Conservation (phyloP, 1,140 invertebrate genomes). For the Capitella teleta region DNA sequence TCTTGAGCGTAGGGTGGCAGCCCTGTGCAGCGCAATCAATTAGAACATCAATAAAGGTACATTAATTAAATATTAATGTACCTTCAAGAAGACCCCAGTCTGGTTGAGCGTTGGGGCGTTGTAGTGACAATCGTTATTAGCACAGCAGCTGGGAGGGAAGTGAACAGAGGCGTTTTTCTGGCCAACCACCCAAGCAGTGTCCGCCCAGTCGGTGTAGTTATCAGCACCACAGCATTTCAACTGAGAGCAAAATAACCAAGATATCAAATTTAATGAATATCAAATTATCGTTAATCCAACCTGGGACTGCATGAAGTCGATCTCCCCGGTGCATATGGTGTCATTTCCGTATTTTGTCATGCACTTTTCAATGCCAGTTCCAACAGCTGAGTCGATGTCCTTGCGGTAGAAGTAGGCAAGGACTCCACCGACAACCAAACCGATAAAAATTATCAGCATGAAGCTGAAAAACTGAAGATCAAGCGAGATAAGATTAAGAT, state of each 20-base stretch:
- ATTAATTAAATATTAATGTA: too few relatives aligned
- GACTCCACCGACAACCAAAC: constrained; percentile 25
- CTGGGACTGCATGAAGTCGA: constrained; percentile 32
- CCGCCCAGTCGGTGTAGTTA: constrained; percentile 28
- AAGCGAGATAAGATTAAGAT: not conserved
- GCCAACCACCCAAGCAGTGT: constrained; percentile 10
- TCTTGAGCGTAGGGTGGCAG: too few relatives aligned
- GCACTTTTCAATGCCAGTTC: constrained; percentile 23
- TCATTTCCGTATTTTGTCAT: constrained; percentile 23
- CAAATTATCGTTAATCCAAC: constrained; percentile 15
- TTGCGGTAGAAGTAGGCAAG: constrained; percentile 31
- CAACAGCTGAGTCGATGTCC: constrained; percentile 23
- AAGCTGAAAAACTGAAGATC: constrained; percentile 30
- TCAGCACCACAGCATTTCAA: constrained; percentile 32
- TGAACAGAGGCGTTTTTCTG: too few relatives aligned
- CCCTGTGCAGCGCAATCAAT: too few relatives aligned
- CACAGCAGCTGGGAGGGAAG: too few relatives aligned
- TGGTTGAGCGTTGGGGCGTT: too few relatives aligned
- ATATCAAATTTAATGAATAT: not conserved
- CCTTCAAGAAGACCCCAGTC: too few relatives aligned
- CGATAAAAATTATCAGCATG: constrained; percentile 30
- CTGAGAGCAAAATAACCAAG: constrained; percentile 15
- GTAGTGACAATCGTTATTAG: too few relatives aligned
- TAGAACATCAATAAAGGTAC: too few relatives aligned
- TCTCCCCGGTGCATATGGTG: constrained; percentile 20